Evolutionary conservation across 1,140 invertebrate genomes (phyloP).

Genomic region (Nephotettix cincticeps): DNA sequence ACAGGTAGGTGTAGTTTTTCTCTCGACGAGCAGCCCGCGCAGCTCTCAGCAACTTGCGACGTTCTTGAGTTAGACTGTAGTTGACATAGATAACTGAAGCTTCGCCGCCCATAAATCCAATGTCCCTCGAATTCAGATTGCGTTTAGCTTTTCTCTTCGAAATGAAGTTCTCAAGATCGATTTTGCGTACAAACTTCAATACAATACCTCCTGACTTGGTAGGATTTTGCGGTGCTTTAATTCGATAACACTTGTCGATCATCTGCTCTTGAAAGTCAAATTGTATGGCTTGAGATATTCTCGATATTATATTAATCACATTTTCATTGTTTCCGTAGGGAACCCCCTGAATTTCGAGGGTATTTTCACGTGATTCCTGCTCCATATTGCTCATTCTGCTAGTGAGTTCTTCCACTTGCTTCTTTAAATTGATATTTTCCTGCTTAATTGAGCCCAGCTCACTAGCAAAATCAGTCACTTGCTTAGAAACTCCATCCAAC

Average conservation of each 20-base stretch:
- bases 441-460: neutral
- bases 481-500: neutral
- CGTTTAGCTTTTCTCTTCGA: too few species aligned
- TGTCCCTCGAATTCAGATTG: neutral
- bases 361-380: neutral
- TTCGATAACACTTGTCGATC: too few species aligned
- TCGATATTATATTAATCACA: neutral
- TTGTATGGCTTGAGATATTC: neutral
- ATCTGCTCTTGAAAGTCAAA: neutral
- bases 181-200: too few species aligned
- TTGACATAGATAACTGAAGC: neutral
- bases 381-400: neutral
- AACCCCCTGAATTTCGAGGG: neutral
- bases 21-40: neutral
- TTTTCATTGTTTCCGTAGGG: neutral
- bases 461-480: neutral
- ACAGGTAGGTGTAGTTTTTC: neutral
- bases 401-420: neutral
- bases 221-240: too few species aligned
- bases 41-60: too few species aligned
- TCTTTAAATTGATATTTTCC: conserved; percentile 1
- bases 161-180: neutral
- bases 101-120: neutral
- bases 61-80: neutral
- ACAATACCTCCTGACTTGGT: too few species aligned